A percentile compares a stretch with the other conserved stretches of the same genome.
Conservation (phyloP, 30 jellyfish, hydroid and myxozoan genomes). For the Chironex yamaguchii region DNA sequence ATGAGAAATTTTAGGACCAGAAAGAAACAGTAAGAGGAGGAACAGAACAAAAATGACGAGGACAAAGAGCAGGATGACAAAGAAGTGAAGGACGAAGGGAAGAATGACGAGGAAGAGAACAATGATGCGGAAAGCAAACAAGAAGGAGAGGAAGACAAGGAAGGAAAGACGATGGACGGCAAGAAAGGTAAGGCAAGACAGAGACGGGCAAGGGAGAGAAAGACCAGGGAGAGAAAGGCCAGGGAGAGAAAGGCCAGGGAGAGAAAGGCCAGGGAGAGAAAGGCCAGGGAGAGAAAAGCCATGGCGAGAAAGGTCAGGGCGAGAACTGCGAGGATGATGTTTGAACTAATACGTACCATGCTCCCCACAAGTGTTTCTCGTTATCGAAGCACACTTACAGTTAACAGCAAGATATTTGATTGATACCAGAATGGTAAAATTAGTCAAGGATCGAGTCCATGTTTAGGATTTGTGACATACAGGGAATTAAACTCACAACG, state of each 20-base stretch:
- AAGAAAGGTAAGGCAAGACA: background rate
- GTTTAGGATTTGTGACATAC: too few relatives aligned
- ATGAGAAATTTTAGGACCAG: background rate
- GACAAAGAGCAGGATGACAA: background rate
- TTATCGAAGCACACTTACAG: too few relatives aligned
- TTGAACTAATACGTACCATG: too few relatives aligned
- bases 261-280: background rate
- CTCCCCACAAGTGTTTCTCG: too few relatives aligned
- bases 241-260: background rate
- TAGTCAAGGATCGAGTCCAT: too few relatives aligned
- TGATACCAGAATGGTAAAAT: too few relatives aligned
- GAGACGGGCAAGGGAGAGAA: background rate
- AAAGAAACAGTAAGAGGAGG: background rate
- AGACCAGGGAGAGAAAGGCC: background rate
- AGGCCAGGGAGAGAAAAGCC: background rate
- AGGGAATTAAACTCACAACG: too few relatives aligned
- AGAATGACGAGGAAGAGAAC: background rate
- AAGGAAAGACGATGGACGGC: background rate
- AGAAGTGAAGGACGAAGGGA: background rate
- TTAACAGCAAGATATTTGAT: too few relatives aligned
- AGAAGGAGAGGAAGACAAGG: background rate
- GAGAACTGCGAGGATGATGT: too few relatives aligned
- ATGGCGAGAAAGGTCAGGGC: background rate
- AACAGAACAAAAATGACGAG: too few relatives aligned
- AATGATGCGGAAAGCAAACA: background rate